A percentile compares a stretch with the other conserved stretches of the same genome.
These are phyloP conservation scores for Cephonodes hylas DNA, from an alignment of 2,888 invertebrate species.

Conservation along the genomic window DNA sequence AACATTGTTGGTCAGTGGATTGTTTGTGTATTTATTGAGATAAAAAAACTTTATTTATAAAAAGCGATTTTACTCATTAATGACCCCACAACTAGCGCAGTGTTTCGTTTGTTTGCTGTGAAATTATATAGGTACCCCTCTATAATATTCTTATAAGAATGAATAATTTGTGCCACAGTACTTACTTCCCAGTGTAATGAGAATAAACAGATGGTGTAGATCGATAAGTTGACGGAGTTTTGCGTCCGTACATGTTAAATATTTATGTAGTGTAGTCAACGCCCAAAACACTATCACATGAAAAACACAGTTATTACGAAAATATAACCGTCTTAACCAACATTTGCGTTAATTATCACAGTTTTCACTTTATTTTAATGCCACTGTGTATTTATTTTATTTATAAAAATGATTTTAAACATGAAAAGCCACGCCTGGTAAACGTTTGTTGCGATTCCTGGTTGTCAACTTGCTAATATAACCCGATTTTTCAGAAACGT, in stretches of 20 bases:
- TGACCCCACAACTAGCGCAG: too few species aligned
- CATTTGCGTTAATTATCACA: neutral
- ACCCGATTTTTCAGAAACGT: neutral
- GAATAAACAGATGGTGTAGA: constrained; percentile 95
- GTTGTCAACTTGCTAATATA: constrained; percentile 25
- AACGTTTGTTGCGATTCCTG: constrained; percentile 33
- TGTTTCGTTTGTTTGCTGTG: too few species aligned
- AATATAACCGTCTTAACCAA: neutral
- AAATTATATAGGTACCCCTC: too few species aligned
- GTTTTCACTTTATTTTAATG: neutral
- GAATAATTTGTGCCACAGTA: constrained; percentile 19
- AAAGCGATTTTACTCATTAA: too few species aligned
- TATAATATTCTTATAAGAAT: neutral
- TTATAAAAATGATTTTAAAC: constrained; percentile 30
- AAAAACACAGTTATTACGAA: constrained; percentile 14
- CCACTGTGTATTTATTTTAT: constrained; percentile 23
- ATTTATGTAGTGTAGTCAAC: constrained; percentile 27
- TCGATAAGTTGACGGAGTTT: constrained; percentile 89
- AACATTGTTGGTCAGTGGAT: too few species aligned
- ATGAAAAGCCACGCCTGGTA: constrained; percentile 50
- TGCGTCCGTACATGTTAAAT: constrained; percentile 84
- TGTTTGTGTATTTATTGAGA: too few species aligned
- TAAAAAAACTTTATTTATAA: too few species aligned
- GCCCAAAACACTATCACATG: constrained; percentile 28
- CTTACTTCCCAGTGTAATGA: constrained; percentile 88